Conservation (phyloP, 2,797 vertebrate genomes). For the Leuciscus waleckii region DNA sequence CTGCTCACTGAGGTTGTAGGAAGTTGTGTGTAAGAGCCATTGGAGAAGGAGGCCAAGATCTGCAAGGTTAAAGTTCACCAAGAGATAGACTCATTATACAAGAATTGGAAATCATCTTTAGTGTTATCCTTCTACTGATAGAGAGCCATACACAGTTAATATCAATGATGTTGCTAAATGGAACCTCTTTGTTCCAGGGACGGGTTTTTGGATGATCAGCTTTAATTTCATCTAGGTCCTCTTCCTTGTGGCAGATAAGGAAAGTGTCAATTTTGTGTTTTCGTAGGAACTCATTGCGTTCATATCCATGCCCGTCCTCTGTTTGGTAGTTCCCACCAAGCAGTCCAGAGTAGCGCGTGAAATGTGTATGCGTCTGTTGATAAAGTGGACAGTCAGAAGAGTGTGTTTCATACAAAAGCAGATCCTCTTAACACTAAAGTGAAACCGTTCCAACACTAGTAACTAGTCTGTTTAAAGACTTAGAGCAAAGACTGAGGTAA, state of each 20-base stretch:
- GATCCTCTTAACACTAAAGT: not conserved
- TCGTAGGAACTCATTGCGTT: constrained; percentile 92
- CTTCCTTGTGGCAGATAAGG: constrained; percentile 89
- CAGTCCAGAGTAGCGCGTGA: constrained; percentile 79
- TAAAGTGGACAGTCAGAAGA: not conserved
- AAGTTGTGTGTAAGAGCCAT: constrained; percentile 67
- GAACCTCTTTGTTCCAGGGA: constrained; percentile 86
- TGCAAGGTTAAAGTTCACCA: constrained; percentile 51
- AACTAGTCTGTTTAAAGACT: not conserved
- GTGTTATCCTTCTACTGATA: not conserved
- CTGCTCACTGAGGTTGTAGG: constrained; percentile 62
- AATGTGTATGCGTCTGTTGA: constrained; percentile 81
- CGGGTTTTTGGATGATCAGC: constrained; percentile 73
- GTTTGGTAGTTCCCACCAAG: constrained; percentile 75
- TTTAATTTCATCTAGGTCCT: constrained; percentile 71
- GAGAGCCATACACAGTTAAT: constrained; percentile 89
- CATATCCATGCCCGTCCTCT: constrained; percentile 90
- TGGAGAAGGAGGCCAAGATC: constrained; percentile 81
- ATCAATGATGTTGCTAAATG: constrained; percentile 86
- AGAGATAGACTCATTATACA: not conserved
- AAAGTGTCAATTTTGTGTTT: constrained; percentile 97
- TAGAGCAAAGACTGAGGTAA: not conserved
- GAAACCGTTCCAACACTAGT: not conserved
- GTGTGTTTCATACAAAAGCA: not conserved
- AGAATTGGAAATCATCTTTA: not conserved